A percentile compares a stretch with the other conserved stretches of the same genome.
Conservation (phyloP, 1,140 invertebrate species). For the Macrobrachium nipponense region DNA sequence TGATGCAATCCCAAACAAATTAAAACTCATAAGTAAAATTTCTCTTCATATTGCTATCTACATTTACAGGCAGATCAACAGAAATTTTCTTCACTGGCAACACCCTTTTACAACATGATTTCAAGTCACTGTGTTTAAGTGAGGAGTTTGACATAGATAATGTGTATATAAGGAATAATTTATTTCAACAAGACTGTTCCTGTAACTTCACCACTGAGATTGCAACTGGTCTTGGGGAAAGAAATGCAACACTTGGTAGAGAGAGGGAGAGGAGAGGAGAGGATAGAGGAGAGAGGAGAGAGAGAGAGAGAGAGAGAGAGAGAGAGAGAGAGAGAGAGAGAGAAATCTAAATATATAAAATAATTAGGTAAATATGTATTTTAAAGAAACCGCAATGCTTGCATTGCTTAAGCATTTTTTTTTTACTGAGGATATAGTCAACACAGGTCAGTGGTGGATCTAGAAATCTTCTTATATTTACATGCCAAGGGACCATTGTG, state of each 20-base stretch:
- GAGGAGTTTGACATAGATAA: background rate
- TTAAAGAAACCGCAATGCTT: too few relatives aligned
- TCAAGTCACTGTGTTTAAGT: constrained; percentile 22
- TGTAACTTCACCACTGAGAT: constrained; percentile 29
- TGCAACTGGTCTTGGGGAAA: background rate
- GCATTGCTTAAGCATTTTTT: too few relatives aligned
- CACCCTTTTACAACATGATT: constrained; percentile 9
- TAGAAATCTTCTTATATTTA: too few relatives aligned
- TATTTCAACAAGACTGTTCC: constrained; percentile 29
- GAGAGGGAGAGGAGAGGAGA: background rate
- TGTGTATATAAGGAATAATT: constrained; percentile 27
- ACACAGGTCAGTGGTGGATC: too few relatives aligned
- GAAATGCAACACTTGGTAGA: constrained; percentile 4
- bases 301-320: constrained; percentile 14
- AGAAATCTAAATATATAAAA: background rate
- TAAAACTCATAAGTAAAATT: background rate
- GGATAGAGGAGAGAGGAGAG: background rate
- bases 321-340: background rate
- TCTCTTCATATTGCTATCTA: background rate
- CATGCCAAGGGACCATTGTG: too few relatives aligned
- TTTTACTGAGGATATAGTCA: too few relatives aligned
- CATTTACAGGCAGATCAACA: constrained; percentile 13
- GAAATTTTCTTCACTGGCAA: constrained; percentile 34
- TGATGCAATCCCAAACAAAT: too few relatives aligned
- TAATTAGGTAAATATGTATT: background rate